Evolutionary conservation across 2,113 vertebrate species (phyloP).

Genomic region (Nothocercus julius): DNA sequence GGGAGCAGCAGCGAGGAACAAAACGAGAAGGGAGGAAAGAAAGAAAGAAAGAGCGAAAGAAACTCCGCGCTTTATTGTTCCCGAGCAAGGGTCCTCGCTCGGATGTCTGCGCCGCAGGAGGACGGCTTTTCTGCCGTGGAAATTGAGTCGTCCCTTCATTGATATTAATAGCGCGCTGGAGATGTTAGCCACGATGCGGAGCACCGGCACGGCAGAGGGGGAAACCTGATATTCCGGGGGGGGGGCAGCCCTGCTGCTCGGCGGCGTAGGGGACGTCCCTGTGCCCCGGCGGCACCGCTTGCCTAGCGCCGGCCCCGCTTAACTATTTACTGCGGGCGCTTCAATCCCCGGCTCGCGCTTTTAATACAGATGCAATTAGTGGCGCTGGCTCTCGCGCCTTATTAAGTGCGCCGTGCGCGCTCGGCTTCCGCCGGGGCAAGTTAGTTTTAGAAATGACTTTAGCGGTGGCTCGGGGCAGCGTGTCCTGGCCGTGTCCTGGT

Average conservation of each 20-base stretch:
- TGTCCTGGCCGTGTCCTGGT: too few species aligned
- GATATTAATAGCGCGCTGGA: constrained; percentile 90
- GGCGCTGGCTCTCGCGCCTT: constrained; percentile 51
- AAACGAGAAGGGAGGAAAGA: background rate
- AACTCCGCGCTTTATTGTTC: constrained; percentile 74
- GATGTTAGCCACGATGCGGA: constrained; percentile 80
- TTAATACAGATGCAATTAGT: constrained; percentile 78
- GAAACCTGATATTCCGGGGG: constrained; percentile 79
- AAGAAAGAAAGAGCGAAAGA: background rate
- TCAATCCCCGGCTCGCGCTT: constrained; percentile 77
- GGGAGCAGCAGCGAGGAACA: constrained; percentile 28
- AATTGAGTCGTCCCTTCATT: constrained; percentile 86
- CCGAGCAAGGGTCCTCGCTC: constrained; percentile 69
- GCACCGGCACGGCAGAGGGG: constrained; percentile 75
- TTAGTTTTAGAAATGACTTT: constrained; percentile 57
- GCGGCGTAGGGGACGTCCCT: constrained; percentile 75
- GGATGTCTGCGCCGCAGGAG: constrained; percentile 72
- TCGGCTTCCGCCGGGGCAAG: constrained; percentile 42
- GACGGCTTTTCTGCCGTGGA: constrained; percentile 82
- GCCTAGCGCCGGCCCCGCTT: constrained; percentile 76
- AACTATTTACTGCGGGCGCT: constrained; percentile 74
- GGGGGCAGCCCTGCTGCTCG: constrained; percentile 77
- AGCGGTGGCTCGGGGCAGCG: too few species aligned
- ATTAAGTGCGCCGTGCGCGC: constrained; percentile 45
- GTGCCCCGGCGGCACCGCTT: constrained; percentile 75